These are phyloP conservation scores for Trialeurodes vaporariorum DNA, from an alignment of 1,140 invertebrate genomes.

Conservation along the genomic window DNA sequence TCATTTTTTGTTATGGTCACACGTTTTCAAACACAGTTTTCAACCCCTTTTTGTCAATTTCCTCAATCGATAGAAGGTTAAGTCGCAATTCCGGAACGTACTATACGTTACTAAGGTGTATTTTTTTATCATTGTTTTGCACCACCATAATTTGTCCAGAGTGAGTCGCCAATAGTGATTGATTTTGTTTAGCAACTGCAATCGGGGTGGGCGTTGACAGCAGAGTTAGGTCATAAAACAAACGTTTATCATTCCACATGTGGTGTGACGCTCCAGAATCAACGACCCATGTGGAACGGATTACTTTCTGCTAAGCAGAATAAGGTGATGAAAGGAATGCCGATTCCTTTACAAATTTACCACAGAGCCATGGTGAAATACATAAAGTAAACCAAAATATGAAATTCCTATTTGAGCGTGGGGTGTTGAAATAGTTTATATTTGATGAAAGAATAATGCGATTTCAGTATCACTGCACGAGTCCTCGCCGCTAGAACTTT, in stretches of 20 bases:
- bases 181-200: slow-evolving; percentile 8
- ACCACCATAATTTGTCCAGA: slow-evolving; percentile 2
- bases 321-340: too few species aligned
- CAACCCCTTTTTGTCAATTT: slow-evolving; percentile 5
- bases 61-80: slow-evolving; percentile 11
- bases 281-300: too few species aligned
- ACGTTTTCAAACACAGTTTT: slow-evolving; percentile 5
- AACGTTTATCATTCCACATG: slow-evolving; percentile 8
- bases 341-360: too few species aligned
- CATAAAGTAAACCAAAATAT: too few species aligned
- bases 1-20: background rate
- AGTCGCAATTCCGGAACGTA: slow-evolving; percentile 9
- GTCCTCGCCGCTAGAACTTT: too few species aligned
- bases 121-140: background rate
- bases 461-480: too few species aligned
- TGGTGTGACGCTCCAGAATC: slow-evolving; percentile 13
- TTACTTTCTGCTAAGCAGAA: too few species aligned
- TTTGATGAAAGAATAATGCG: too few species aligned
- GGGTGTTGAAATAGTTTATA: too few species aligned
- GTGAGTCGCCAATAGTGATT: background rate
- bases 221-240: background rate
- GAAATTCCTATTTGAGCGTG: too few species aligned
- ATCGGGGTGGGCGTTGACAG: slow-evolving; percentile 8
- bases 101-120: background rate
- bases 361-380: too few species aligned